Evolutionary conservation across 1,140 invertebrate genomes (phyloP).

Genomic region (Melanaphis sacchari): DNA sequence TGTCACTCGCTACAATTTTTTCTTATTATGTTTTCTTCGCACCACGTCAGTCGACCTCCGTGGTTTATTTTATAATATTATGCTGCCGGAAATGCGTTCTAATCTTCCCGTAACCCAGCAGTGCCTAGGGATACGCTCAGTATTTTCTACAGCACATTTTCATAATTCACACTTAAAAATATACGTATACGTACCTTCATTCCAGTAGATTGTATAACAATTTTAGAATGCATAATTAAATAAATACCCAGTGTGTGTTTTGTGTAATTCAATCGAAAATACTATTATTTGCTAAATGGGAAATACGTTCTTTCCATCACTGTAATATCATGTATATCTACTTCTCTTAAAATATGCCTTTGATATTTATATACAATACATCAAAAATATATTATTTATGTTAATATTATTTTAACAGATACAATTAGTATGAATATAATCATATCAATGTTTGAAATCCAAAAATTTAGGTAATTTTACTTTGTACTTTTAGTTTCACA

Average conservation of each 20-base stretch:
- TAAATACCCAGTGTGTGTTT: background rate
- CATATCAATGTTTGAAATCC: background rate
- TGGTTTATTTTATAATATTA: background rate
- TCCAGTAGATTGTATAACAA: background rate
- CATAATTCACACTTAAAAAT: constrained; percentile 8
- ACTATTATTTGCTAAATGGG: background rate
- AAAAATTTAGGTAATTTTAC: background rate
- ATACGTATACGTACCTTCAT: background rate
- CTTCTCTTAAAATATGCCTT: background rate
- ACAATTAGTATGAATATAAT: background rate
- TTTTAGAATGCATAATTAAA: background rate
- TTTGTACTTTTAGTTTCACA: background rate
- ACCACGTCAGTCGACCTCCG: background rate
- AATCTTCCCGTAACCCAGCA: background rate
- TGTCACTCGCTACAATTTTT: constrained; percentile 27
- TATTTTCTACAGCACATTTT: background rate
- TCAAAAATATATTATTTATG: background rate
- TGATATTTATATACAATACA: background rate
- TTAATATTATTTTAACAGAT: background rate
- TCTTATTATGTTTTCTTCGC: background rate
- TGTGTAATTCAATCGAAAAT: background rate
- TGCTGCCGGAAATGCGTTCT: background rate
- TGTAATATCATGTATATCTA: background rate
- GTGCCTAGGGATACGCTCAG: background rate
- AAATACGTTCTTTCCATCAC: background rate